Evolutionary conservation across 2,888 invertebrate genomes (phyloP).

Genomic region (Aphodius sticticus): DNA sequence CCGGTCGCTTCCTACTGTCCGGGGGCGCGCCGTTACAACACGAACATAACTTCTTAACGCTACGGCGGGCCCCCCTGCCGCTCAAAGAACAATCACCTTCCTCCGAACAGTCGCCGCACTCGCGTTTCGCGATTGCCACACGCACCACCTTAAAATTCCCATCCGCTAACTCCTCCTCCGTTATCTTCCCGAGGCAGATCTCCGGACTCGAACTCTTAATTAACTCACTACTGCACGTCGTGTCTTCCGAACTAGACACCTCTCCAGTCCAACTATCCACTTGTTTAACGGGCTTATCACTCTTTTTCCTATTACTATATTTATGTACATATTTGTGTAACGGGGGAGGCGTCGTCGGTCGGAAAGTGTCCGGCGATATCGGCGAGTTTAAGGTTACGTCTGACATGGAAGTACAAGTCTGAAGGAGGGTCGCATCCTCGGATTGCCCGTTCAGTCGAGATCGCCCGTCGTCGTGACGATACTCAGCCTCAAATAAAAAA

Average conservation of each 20-base stretch:
- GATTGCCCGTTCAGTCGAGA: constrained; percentile 55
- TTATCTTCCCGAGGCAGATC: constrained; percentile 44
- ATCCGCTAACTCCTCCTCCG: constrained; percentile 49
- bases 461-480: constrained; percentile 48
- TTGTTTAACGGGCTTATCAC: constrained; percentile 49
- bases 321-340: constrained; percentile 59
- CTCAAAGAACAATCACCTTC: constrained; percentile 52
- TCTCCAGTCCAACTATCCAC: constrained; percentile 47
- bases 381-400: constrained; percentile 60
- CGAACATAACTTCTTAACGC: constrained; percentile 56
- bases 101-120: constrained; percentile 43
- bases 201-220: constrained; percentile 48
- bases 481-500: constrained; percentile 56
- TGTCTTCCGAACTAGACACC: constrained; percentile 57
- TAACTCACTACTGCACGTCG: constrained; percentile 53
- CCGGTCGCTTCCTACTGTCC: constrained; percentile 51
- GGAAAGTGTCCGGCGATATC: constrained; percentile 55
- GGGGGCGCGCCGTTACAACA: constrained; percentile 57
- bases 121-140: constrained; percentile 51
- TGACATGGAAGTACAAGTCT: constrained; percentile 58
- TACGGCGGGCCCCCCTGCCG: constrained; percentile 55
- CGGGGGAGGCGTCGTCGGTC: constrained; percentile 50
- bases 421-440: constrained; percentile 57
- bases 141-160: constrained; percentile 52
- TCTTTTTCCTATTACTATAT: constrained; percentile 58